phyloP scores from a whole-genome alignment of 2,888 invertebrate species.

The Romanomermis culicivorax region DNA sequence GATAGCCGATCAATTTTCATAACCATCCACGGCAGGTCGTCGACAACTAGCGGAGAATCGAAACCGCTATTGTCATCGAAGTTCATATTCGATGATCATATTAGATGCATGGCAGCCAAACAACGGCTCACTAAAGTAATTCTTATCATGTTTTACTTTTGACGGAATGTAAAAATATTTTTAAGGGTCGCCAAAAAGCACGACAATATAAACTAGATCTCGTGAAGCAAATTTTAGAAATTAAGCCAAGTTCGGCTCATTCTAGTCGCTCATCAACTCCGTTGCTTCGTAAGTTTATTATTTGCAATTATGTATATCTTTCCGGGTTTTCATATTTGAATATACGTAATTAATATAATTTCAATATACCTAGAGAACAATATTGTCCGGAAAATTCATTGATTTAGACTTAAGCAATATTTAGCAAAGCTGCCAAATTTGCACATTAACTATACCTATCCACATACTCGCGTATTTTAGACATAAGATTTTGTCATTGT shows the following conservation, averaged over 20 bases:
- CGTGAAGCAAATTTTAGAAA: slow-evolving; percentile 67
- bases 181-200: slow-evolving; percentile 59
- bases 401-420: no score
- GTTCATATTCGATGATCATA: slow-evolving; percentile 95
- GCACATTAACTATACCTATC: no score
- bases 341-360: no score
- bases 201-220: slow-evolving; percentile 89
- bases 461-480: no score
- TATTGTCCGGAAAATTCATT: no score
- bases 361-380: no score
- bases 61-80: slow-evolving; percentile 64
- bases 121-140: slow-evolving; percentile 44
- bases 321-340: no score
- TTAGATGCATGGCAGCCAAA: slow-evolving; percentile 94
- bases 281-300: background rate
- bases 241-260: slow-evolving; percentile 3
- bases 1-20: slow-evolving; percentile 84
- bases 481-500: no score
- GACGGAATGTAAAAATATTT: slow-evolving; percentile 30
- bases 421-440: no score
- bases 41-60: slow-evolving; percentile 34
- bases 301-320: no score
- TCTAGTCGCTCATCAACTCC: background rate
- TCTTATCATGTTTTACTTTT: slow-evolving; percentile 1
- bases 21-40: slow-evolving; percentile 55